Conservation (phyloP, 2,888 invertebrate genomes). For the Apotomis turbidana region DNA sequence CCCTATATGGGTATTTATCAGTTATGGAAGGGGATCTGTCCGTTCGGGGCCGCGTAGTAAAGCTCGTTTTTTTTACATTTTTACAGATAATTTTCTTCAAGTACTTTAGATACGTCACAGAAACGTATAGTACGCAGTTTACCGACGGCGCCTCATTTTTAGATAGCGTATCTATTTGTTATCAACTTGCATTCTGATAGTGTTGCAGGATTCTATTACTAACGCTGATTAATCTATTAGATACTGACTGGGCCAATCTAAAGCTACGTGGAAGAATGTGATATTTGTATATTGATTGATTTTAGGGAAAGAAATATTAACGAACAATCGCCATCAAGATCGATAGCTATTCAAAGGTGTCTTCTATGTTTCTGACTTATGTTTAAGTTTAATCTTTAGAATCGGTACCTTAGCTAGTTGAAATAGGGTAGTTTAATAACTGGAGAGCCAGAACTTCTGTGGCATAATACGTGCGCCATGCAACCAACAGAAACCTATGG, state of each 20-base stretch:
- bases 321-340: neutral
- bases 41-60: no score
- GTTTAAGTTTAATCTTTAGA: no score
- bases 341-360: neutral
- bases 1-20: no score
- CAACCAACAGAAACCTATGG: no score
- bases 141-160: conserved; percentile 30
- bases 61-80: no score
- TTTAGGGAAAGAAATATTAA: neutral
- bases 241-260: conserved; percentile 5
- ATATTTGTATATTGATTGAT: neutral
- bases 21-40: no score
- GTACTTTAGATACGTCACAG: neutral
- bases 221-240: conserved; percentile 19
- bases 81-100: no score
- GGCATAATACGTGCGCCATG: no score
- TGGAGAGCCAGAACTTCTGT: no score
- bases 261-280: neutral
- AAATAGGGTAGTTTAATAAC: no score
- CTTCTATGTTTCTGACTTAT: no score
- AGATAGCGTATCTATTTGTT: conserved; percentile 21
- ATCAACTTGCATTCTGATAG: conserved; percentile 38
- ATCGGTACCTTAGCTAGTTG: no score
- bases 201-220: conserved; percentile 28
- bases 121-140: conserved; percentile 19